Conservation (phyloP, 2,113 vertebrate genomes). For the Pygoscelis antarcticus region DNA sequence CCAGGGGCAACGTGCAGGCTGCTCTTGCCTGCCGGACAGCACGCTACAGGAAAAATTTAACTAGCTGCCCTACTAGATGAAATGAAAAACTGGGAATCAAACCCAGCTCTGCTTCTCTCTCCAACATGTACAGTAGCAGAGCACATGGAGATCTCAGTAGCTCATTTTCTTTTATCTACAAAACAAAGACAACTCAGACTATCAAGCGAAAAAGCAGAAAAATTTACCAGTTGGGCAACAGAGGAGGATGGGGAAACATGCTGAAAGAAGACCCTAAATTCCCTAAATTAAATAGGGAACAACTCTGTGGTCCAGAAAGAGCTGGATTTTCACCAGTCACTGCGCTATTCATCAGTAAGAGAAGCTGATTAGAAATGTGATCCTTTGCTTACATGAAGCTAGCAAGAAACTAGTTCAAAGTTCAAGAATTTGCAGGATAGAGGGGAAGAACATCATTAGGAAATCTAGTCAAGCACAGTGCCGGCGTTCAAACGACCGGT, state of each 20-base stretch:
- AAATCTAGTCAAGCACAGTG: not conserved
- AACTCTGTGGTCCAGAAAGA: not conserved
- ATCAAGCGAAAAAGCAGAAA: not conserved
- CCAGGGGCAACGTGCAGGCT: not conserved
- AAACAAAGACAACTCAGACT: not conserved
- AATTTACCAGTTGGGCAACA: not conserved
- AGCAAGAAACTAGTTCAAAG: not conserved
- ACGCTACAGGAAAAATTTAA: not conserved
- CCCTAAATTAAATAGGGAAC: not conserved
- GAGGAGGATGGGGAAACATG: not conserved
- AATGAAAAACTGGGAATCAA: not conserved
- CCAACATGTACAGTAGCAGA: not conserved
- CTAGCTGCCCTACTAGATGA: not conserved
- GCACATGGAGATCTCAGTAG: not conserved
- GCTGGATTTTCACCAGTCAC: not conserved
- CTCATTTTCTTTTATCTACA: not conserved
- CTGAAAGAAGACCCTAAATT: not conserved
- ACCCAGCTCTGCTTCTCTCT: not conserved
- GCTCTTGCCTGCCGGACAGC: fast-evolving
- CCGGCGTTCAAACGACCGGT: not conserved
- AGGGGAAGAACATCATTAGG: not conserved
- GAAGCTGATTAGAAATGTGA: not conserved
- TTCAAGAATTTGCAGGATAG: not conserved
- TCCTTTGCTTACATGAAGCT: not conserved
- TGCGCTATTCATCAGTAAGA: not conserved